Percentiles rank a stretch among this genome's conserved stretches.
These are phyloP conservation scores for Drosophila pseudotalamancana DNA, from an alignment of 2,888 invertebrate genomes.

Conservation along the genomic window DNA sequence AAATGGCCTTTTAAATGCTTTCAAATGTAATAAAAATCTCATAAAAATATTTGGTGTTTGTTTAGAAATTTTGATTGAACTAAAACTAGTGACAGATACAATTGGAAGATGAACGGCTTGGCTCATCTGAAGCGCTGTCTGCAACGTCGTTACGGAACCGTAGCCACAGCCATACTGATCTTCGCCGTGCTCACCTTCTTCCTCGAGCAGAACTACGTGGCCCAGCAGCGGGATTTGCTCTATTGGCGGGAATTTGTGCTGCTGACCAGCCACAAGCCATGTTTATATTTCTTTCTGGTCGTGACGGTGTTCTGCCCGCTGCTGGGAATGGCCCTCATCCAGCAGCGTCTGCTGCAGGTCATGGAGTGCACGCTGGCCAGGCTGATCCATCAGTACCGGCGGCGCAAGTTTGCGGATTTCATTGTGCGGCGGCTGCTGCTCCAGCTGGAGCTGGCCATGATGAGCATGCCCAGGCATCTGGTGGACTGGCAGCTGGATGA, in stretches of 20 bases:
- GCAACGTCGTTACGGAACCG: neutral
- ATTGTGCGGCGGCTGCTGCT: constrained; percentile 52
- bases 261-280: neutral
- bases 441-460: constrained; percentile 42
- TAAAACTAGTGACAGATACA: neutral
- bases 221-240: constrained; percentile 7
- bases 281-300: neutral
- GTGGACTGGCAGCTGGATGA: constrained; percentile 2
- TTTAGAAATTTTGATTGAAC: neutral
- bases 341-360: neutral
- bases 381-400: neutral
- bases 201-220: constrained; percentile 9
- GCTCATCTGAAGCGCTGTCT: constrained; percentile 5
- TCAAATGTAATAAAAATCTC: neutral
- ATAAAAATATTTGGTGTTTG: neutral
- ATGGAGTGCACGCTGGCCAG: neutral
- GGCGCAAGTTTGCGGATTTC: constrained; percentile 25
- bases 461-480: constrained; percentile 6
- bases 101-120: constrained; percentile 13
- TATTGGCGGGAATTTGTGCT: constrained; percentile 6
- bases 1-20: constrained; percentile 1
- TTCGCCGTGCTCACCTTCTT: neutral
- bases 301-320: neutral
- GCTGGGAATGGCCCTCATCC: neutral
- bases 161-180: neutral